A percentile compares a stretch with the other conserved stretches of the same genome.
Evolutionary conservation across 2,888 invertebrate genomes (phyloP).

Genomic region (Myathropa florea): DNA sequence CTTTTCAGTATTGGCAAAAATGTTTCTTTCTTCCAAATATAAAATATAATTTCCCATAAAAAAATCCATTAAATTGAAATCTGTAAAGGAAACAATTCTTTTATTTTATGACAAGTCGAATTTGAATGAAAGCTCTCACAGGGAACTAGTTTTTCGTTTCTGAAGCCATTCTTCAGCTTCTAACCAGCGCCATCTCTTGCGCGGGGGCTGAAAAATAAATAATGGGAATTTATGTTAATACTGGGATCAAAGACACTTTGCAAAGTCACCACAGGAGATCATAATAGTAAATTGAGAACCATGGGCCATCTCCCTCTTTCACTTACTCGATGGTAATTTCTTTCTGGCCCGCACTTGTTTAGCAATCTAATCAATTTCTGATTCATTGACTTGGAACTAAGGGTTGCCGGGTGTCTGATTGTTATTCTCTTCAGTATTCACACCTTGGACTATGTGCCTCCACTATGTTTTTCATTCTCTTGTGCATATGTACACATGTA

Average conservation of each 20-base stretch:
- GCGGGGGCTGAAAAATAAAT: background rate
- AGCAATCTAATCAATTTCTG: background rate
- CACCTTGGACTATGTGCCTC: background rate
- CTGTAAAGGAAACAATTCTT: too few relatives aligned
- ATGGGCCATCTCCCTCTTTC: background rate
- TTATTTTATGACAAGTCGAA: too few relatives aligned
- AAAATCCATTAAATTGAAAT: too few relatives aligned
- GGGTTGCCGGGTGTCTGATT: background rate
- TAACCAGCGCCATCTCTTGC: background rate
- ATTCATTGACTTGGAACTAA: background rate
- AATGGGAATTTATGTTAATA: slow-evolving; percentile 7
- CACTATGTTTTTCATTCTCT: background rate
- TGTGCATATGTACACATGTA: background rate
- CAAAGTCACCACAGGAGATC: background rate
- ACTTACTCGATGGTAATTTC: background rate
- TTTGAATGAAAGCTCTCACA: background rate
- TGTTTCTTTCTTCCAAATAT: too few relatives aligned
- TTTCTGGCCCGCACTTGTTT: background rate
- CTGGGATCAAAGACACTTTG: background rate
- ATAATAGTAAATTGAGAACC: background rate
- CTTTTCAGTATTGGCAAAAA: too few relatives aligned
- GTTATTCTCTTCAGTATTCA: background rate
- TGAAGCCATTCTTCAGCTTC: too few relatives aligned
- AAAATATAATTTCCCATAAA: too few relatives aligned
- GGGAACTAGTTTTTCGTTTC: too few relatives aligned